Evolutionary conservation across 2,888 invertebrate genomes (phyloP).

Genomic region (Sicus ferrugineus): DNA sequence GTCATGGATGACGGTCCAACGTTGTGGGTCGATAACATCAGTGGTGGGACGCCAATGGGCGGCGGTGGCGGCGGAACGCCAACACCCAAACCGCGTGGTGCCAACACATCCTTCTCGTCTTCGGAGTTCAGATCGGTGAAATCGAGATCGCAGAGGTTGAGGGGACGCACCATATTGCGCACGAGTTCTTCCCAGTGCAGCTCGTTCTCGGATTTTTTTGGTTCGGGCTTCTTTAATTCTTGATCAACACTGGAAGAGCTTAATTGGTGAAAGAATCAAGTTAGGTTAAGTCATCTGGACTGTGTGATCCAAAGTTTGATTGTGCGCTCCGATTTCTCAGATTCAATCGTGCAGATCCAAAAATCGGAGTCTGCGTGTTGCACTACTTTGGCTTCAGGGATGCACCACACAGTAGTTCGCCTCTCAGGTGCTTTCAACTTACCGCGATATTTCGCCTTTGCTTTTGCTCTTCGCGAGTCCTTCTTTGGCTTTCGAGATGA

Average conservation of each 20-base stretch:
- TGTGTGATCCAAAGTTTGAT: too few species aligned
- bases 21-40: conserved; percentile 58
- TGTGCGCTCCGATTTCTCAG: too few species aligned
- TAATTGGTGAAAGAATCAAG: conserved; percentile 50
- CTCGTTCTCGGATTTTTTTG: conserved; percentile 91
- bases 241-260: conserved; percentile 79
- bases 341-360: too few species aligned
- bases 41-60: conserved; percentile 71
- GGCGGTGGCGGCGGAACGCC: conserved; percentile 83
- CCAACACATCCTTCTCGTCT: conserved; percentile 83
- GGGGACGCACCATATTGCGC: conserved; percentile 75
- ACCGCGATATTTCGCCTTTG: conserved; percentile 70
- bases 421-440: conserved; percentile 34
- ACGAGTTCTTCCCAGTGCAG: conserved; percentile 94
- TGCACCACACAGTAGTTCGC: too few species aligned
- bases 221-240: conserved; percentile 73
- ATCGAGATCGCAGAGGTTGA: conserved; percentile 92
- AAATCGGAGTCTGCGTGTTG: too few species aligned
- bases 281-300: neutral
- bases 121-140: conserved; percentile 91
- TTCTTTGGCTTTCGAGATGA: conserved; percentile 93
- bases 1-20: conserved; percentile 66
- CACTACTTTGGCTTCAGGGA: too few species aligned
- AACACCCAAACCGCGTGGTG: conserved; percentile 72
- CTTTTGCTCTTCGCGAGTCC: conserved; percentile 88